phyloP scores from a whole-genome alignment of 1,140 invertebrate genomes.

The Thaumetopoea pityocampa region DNA sequence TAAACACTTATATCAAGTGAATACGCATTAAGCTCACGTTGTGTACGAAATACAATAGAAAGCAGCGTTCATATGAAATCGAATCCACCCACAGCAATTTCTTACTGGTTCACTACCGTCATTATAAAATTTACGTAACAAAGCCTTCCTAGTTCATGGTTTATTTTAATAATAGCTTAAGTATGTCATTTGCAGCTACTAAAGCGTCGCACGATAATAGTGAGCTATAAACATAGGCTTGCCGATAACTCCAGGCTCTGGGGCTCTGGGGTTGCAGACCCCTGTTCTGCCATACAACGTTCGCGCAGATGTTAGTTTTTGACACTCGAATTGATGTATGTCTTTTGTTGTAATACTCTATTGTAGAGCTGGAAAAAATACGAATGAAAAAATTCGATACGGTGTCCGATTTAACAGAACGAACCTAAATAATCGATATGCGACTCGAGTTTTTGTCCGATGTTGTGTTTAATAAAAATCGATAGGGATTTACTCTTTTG shows the following conservation, averaged over 20 bases:
- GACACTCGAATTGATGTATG: slow-evolving; percentile 73
- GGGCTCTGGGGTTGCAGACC: slow-evolving; percentile 33
- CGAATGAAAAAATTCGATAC: slow-evolving; percentile 50
- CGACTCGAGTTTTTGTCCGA: slow-evolving; percentile 43
- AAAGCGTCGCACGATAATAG: slow-evolving; percentile 68
- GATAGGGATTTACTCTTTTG: slow-evolving; percentile 66
- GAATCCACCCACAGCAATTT: slow-evolving; percentile 39
- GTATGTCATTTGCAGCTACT: slow-evolving; percentile 66
- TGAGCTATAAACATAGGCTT: slow-evolving; percentile 69
- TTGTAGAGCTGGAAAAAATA: slow-evolving; percentile 60
- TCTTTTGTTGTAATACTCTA: slow-evolving; percentile 57
- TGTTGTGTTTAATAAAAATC: slow-evolving; percentile 48
- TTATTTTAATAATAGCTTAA: slow-evolving; percentile 65
- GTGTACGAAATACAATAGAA: slow-evolving; percentile 26
- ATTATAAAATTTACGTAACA: slow-evolving; percentile 51
- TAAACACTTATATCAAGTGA: slow-evolving; percentile 31
- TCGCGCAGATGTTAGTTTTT: slow-evolving; percentile 75
- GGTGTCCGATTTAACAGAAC: slow-evolving; percentile 46
- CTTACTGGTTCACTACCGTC: slow-evolving; percentile 27
- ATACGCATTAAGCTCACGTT: slow-evolving; percentile 25
- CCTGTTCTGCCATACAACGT: slow-evolving; percentile 60
- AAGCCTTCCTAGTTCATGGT: slow-evolving; percentile 36
- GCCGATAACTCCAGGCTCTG: slow-evolving; percentile 21
- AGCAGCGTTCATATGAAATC: slow-evolving; percentile 22
- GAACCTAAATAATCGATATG: slow-evolving; percentile 34